Base-by-base conservation (phyloP, 1,140 invertebrate genomes). In the Lithobius niger region DNA sequence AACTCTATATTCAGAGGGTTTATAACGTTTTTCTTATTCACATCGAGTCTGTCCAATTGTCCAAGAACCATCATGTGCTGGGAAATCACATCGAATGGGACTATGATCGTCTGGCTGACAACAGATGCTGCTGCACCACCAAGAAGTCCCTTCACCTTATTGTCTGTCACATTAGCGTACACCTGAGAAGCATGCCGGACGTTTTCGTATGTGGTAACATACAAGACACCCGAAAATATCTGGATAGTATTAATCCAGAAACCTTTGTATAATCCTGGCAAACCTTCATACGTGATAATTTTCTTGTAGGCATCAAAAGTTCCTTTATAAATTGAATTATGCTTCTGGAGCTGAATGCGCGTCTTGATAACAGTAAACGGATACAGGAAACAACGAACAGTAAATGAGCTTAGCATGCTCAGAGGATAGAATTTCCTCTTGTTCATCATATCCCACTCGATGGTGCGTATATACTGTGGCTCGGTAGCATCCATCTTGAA, bases 381-480 rank as follows among this genome's bases (percentile, higher is more conserved):
- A 72, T 97, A 98, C 1, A 98, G 76, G 50, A 90, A 78, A 66
- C 88, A 88, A 47, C 95, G 78, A 36, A 97, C 83, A 61, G 82
- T 77, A 67, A 95, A 88, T 1, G 84, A 86, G 63, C 80, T 82
- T 1, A 93, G 70, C 74, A 96, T 86, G 48, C 90, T 95, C 36
- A 97, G 70, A 2, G 94, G 92, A 82, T 93, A 76, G 85, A 94
- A 77, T 82, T 94, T 68, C 21, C 76, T 81, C 65, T 96, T 95
- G 70, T 99, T 88, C 88, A 99, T 90, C 92, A 98, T 97, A 57
- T 95, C 79, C 88, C 93, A 96, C 74, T 98, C 92, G 60, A 99
- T 96, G n/a, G 83, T 90, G 31, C 80, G 80, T 58, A 91, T 86
- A 47, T 62, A 61, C 1, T 67, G 66, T 16, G 59, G 58, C 16